Percentiles rank a stretch among this genome's conserved stretches.
Evolutionary conservation across 1,140 invertebrate species (phyloP).

Genomic region (Papilio machaon): DNA sequence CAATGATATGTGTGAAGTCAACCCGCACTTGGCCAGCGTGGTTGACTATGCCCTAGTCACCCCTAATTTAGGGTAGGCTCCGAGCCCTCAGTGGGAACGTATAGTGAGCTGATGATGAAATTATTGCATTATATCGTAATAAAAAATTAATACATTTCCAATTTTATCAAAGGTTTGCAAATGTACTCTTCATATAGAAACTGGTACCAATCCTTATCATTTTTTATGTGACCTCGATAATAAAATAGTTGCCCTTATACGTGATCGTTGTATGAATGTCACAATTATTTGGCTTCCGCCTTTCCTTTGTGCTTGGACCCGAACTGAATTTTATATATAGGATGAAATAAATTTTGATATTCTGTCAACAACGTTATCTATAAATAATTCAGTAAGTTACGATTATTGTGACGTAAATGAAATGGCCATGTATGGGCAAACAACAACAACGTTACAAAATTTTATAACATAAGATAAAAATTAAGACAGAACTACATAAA

Average conservation of each 20-base stretch:
- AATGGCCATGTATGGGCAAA: background rate
- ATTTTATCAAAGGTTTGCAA: background rate
- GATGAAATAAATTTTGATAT: background rate
- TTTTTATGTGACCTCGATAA: background rate
- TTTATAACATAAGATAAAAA: too few species aligned
- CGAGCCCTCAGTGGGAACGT: too few species aligned
- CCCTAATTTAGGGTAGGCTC: too few species aligned
- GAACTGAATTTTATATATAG: conserved; percentile 14
- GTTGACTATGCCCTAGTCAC: too few species aligned
- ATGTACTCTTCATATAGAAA: background rate
- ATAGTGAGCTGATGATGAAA: too few species aligned
- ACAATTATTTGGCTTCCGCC: conserved; percentile 19
- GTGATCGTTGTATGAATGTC: conserved; percentile 16
- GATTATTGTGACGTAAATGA: conserved; percentile 4
- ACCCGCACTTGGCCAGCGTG: too few species aligned
- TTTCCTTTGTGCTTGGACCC: conserved; percentile 25
- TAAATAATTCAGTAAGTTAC: background rate
- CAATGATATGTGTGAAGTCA: too few species aligned
- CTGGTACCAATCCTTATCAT: background rate
- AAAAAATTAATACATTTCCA: too few species aligned
- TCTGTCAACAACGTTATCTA: background rate
- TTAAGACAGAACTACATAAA: too few species aligned
- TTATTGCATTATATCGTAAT: too few species aligned
- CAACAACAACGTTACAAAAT: background rate
- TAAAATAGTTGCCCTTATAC: conserved; percentile 17